These are phyloP conservation scores for Sphinx pinastri DNA, from an alignment of 2,888 invertebrate species.

Conservation along the genomic window DNA sequence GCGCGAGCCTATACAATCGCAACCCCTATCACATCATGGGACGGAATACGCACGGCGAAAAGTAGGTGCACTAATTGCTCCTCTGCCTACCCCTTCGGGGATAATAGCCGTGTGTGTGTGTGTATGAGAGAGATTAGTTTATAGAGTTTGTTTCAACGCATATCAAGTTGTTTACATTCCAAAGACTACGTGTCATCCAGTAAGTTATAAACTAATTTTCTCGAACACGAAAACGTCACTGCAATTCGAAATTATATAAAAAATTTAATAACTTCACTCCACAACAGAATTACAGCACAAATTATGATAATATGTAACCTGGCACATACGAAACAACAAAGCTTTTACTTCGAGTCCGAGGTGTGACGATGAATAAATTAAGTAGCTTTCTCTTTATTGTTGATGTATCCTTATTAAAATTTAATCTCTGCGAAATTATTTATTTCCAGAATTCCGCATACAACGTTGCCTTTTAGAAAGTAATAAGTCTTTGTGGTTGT, in stretches of 20 bases:
- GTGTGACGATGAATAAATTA: constrained; percentile 43
- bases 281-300: constrained; percentile 30
- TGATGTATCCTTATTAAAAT: constrained; percentile 33
- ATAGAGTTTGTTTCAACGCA: neutral
- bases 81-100: too few species aligned
- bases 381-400: constrained; percentile 37
- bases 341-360: constrained; percentile 21
- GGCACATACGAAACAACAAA: constrained; percentile 26
- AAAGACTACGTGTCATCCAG: neutral
- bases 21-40: too few species aligned
- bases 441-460: neutral
- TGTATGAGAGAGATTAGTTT: too few species aligned
- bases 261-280: constrained; percentile 15
- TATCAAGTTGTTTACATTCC: neutral
- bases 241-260: constrained; percentile 7
- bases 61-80: too few species aligned
- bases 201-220: constrained; percentile 5
- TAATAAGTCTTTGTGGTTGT: neutral
- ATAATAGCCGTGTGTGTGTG: too few species aligned
- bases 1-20: too few species aligned
- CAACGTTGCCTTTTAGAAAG: neutral
- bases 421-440: constrained; percentile 26
- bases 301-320: constrained; percentile 30
- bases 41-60: too few species aligned
- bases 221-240: neutral